Percentiles rank a stretch among this genome's conserved stretches.
phyloP scores from a whole-genome alignment of 2,888 invertebrate species.

The Hypercompe scribonia region DNA sequence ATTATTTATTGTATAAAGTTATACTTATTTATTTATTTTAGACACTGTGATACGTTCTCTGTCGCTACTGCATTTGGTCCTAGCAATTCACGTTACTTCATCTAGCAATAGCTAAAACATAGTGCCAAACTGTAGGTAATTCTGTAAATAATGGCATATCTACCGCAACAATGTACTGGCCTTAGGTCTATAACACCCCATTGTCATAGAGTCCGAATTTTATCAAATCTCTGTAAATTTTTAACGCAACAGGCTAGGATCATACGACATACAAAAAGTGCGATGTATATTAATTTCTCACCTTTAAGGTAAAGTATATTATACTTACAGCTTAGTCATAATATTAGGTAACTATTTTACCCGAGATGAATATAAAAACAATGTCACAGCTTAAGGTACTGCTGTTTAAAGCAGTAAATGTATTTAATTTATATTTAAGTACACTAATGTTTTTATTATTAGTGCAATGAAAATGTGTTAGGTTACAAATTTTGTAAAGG shows the following conservation, averaged over 20 bases:
- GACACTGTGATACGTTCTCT: constrained; percentile 75
- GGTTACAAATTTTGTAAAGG: not conserved
- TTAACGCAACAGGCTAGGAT: not conserved
- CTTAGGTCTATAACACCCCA: not conserved
- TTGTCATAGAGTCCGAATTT: not conserved
- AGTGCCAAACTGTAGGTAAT: constrained; percentile 41
- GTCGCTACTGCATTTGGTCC: constrained; percentile 28
- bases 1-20: constrained; percentile 71
- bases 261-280: not conserved
- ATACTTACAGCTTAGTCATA: not conserved
- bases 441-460: not conserved
- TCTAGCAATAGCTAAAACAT: constrained; percentile 28
- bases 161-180: not conserved
- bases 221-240: not conserved
- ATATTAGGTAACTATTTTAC: not conserved
- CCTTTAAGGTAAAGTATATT: not conserved
- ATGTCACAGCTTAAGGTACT: not conserved
- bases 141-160: not conserved
- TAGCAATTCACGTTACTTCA: constrained; percentile 34
- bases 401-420: not conserved
- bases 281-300: not conserved
- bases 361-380: not conserved
- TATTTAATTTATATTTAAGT: not conserved
- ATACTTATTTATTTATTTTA: constrained; percentile 79
- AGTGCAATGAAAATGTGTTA: not conserved